Conservation (phyloP, 2,113 vertebrate species). For the Noctilio leporinus region DNA sequence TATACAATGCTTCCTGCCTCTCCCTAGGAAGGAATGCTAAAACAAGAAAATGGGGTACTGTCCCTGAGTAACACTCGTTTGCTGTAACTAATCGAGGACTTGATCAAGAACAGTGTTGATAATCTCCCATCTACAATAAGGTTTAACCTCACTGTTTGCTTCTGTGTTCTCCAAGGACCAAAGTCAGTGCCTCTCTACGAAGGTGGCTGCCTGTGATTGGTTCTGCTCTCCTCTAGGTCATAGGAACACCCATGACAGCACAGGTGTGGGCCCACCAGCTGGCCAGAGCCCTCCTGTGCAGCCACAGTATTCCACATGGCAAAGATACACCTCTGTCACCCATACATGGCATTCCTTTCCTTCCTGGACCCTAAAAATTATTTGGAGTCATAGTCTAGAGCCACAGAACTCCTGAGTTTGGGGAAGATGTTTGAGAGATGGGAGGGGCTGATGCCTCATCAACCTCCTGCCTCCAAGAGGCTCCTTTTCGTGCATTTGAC, state of each 20-base stretch:
- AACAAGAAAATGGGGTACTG: neutral
- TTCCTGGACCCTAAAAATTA: neutral
- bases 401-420: neutral
- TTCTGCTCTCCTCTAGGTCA: neutral
- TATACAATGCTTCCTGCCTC: neutral
- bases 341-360: neutral
- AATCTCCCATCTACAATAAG: neutral
- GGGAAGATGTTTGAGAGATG: neutral
- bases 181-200: neutral
- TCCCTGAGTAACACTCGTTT: neutral
- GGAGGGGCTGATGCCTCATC: neutral
- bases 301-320: neutral
- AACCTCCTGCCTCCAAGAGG: neutral
- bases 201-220: neutral
- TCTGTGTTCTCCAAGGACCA: neutral
- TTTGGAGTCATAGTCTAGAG: neutral
- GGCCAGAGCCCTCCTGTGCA: neutral
- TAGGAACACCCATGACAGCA: neutral
- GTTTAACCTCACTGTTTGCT: neutral
- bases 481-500: neutral
- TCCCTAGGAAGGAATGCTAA: neutral
- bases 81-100: neutral
- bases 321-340: neutral
- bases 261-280: neutral
- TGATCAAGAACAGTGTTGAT: neutral